phyloP scores from a whole-genome alignment of 2,113 vertebrate genomes.

The Hypanus sabinus region DNA sequence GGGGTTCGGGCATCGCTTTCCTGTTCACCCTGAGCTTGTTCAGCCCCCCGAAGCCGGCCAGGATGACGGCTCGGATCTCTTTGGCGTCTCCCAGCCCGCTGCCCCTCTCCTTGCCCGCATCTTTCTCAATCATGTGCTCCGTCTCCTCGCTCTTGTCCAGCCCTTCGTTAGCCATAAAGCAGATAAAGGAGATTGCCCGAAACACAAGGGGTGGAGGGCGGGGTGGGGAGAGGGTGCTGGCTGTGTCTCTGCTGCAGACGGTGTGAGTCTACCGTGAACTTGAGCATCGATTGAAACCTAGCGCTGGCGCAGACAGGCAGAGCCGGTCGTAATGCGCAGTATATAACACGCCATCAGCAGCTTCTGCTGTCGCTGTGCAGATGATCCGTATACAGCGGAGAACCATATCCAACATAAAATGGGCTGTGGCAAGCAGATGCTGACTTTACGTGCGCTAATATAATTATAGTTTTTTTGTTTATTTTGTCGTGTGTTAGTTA shows the following conservation, averaged over 20 bases:
- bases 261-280: neutral
- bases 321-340: neutral
- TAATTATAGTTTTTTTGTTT: too few relatives aligned
- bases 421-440: too few relatives aligned
- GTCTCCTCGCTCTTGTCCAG: slow-evolving; percentile 80
- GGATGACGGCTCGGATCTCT: slow-evolving; percentile 87
- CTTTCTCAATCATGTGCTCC: slow-evolving; percentile 81
- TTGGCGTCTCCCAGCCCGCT: slow-evolving; percentile 61
- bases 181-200: neutral
- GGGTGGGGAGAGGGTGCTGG: neutral
- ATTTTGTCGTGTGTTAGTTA: too few relatives aligned
- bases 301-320: neutral
- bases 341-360: neutral
- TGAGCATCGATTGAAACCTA: neutral
- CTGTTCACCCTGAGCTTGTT: slow-evolving; percentile 86
- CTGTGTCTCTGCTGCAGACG: neutral
- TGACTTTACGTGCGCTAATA: too few relatives aligned
- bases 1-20: slow-evolving; percentile 86
- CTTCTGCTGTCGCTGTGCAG: neutral
- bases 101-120: slow-evolving; percentile 56
- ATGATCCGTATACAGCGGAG: neutral
- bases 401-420: neutral
- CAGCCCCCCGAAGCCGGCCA: slow-evolving; percentile 83
- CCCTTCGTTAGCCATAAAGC: slow-evolving; percentile 78
- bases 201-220: neutral